Percentiles rank a stretch among this genome's conserved stretches.
These are phyloP conservation scores for Natator depressus DNA, from an alignment of 2,113 vertebrate genomes.

Conservation along the genomic window DNA sequence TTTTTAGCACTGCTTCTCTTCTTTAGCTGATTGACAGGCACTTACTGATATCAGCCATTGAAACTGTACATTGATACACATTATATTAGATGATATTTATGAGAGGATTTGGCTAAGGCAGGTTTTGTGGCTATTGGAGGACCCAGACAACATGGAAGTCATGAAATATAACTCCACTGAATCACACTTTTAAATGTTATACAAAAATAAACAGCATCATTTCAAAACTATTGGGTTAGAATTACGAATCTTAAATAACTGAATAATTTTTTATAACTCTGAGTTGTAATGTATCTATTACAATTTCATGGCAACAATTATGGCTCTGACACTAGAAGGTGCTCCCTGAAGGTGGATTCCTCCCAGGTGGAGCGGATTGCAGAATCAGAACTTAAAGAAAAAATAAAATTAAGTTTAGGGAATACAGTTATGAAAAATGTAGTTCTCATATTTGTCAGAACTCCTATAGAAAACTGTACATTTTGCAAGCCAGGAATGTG, in stretches of 20 bases:
- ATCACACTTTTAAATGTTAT: slow-evolving; percentile 27
- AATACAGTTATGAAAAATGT: neutral
- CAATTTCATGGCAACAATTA: neutral
- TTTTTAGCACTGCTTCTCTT: neutral
- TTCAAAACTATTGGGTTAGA: slow-evolving; percentile 8
- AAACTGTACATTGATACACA: neutral
- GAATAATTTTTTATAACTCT: neutral
- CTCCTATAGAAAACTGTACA: neutral
- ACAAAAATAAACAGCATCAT: neutral
- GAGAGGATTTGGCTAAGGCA: neutral
- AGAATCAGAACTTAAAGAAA: neutral
- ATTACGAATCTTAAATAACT: neutral
- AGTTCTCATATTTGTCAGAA: neutral
- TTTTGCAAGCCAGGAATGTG: neutral
- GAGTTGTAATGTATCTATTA: neutral
- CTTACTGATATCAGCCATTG: neutral
- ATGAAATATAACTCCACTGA: neutral
- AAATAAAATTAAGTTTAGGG: neutral
- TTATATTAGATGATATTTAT: neutral
- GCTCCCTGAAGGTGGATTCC: neutral
- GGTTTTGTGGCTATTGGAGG: neutral
- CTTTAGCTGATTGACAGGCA: neutral
- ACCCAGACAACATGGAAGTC: neutral
- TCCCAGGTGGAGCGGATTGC: neutral
- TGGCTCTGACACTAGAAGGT: neutral